Evolutionary conservation across 1,140 invertebrate genomes (phyloP).

Genomic region (Anagrus nilaparvatae): DNA sequence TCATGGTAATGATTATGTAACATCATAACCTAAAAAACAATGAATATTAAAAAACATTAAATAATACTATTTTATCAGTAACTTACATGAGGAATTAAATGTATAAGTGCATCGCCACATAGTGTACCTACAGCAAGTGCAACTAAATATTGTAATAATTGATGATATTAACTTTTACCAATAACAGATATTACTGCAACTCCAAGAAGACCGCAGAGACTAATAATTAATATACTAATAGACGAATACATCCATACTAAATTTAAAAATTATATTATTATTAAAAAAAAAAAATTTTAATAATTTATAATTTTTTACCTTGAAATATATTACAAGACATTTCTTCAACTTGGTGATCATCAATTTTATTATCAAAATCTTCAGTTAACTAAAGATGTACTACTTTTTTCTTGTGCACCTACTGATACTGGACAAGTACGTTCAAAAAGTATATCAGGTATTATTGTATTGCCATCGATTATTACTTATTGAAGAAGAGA

Average conservation of each 20-base stretch:
- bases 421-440: constrained; percentile 47
- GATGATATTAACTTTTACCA: constrained; percentile 80
- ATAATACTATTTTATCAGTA: constrained; percentile 21
- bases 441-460: constrained; percentile 38
- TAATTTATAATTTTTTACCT: constrained; percentile 17
- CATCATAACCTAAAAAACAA: constrained; percentile 37
- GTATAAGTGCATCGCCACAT: constrained; percentile 81
- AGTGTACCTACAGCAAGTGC: constrained; percentile 84
- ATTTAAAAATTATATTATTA: constrained; percentile 22
- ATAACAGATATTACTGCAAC: constrained; percentile 80
- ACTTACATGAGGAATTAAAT: constrained; percentile 83
- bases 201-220: constrained; percentile 70
- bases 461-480: constrained; percentile 24
- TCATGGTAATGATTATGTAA: constrained; percentile 27
- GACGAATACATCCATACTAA: constrained; percentile 76
- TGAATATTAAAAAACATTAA: constrained; percentile 1
- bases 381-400: constrained; percentile 11
- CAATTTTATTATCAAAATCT: too few relatives aligned
- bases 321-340: constrained; percentile 30
- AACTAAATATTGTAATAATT: constrained; percentile 81
- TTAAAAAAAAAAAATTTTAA: neutral
- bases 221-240: constrained; percentile 69
- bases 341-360: constrained; percentile 17
- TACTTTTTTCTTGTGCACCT: too few relatives aligned
- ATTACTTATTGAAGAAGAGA: constrained; percentile 14